Conservation (phyloP, 2,888 invertebrate species). For the Drosophila siamana region DNA sequence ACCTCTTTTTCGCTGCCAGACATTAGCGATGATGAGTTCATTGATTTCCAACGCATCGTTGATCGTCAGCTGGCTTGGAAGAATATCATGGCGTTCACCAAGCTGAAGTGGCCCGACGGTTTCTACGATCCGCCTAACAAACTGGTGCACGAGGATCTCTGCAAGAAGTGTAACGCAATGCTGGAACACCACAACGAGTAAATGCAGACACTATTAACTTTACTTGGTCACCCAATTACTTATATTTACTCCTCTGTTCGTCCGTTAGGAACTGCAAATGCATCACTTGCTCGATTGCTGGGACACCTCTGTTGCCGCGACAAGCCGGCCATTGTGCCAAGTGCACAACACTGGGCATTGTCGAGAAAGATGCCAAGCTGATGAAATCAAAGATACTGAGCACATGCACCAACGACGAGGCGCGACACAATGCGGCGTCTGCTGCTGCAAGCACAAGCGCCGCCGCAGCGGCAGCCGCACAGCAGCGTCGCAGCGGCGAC, state of each 20-base stretch:
- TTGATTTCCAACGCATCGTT: conserved; percentile 83
- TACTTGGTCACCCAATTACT: background rate
- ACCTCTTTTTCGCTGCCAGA: conserved; percentile 81
- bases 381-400: conserved; percentile 84
- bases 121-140: conserved; percentile 83
- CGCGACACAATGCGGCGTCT: conserved; percentile 72
- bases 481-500: conserved; percentile 55
- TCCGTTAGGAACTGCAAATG: conserved; percentile 83
- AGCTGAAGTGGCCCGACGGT: conserved; percentile 82
- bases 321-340: conserved; percentile 78
- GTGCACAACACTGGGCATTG: conserved; percentile 83
- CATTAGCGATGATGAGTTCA: conserved; percentile 83
- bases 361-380: conserved; percentile 83
- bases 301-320: conserved; percentile 74
- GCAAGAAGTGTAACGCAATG: conserved; percentile 82
- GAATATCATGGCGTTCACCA: conserved; percentile 83
- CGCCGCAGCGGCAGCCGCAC: conserved; percentile 45
- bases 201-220: conserved; percentile 26
- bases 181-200: conserved; percentile 84
- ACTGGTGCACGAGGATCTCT: conserved; percentile 81
- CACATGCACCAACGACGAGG: conserved; percentile 83
- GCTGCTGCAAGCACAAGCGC: conserved; percentile 60
- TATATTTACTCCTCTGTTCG: background rate
- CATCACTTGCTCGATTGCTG: conserved; percentile 85
- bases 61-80: conserved; percentile 84